Conservation (phyloP, 2,113 vertebrate genomes). For the Otolemur garnettii region DNA sequence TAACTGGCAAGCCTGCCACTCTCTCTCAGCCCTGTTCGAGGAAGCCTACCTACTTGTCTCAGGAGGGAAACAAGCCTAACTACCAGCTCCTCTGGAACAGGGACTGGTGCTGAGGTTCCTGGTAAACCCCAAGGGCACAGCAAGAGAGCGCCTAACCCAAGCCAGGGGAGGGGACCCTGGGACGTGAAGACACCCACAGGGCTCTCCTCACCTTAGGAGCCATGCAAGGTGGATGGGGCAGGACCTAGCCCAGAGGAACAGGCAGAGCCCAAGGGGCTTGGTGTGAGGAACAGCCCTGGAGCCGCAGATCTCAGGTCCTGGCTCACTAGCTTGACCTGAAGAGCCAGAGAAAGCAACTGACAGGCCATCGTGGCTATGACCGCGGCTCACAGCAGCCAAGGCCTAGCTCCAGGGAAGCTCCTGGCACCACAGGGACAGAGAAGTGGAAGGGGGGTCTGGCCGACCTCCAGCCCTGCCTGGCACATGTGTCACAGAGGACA, state of each 20-base stretch:
- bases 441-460: too few relatives aligned
- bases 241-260: too few relatives aligned
- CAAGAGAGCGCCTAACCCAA: background rate
- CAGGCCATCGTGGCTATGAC: background rate
- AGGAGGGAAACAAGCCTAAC: background rate
- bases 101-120: background rate
- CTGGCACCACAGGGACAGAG: background rate
- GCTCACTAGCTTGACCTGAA: background rate
- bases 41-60: background rate
- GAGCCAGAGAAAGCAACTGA: background rate
- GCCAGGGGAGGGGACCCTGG: background rate
- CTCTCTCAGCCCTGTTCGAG: background rate
- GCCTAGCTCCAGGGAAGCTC: background rate
- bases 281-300: background rate
- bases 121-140: background rate
- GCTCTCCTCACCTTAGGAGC: background rate
- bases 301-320: background rate
- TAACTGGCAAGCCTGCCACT: fast-evolving
- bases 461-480: background rate
- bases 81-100: background rate
- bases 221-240: fast-evolving
- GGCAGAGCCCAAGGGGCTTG: background rate
- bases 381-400: background rate
- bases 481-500: background rate
- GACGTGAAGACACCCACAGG: background rate